Evolutionary conservation across 2,797 vertebrate species (phyloP), one percentile per base, ranked within the genome.

Genomic region (Gymnoscopelus microlampas): DNA sequence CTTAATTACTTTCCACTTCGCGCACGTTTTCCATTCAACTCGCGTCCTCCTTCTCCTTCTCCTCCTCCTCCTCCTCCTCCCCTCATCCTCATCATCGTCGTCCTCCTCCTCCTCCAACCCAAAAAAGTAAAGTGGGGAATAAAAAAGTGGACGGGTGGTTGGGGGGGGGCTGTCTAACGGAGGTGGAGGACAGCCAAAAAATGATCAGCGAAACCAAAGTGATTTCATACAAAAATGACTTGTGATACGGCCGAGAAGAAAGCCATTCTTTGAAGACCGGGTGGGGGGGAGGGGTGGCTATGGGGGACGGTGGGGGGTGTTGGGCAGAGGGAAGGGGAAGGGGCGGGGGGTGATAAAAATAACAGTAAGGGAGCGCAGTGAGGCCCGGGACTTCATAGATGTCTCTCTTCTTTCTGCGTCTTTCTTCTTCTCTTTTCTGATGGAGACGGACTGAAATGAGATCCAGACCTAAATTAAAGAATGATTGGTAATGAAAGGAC

Each of bases 401-500:
- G 68, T 70, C 67, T 80, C 78, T 81, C 77, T 82, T 80, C 80
- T 88, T 73, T 83, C 64, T 50, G 64, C 62, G 65, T 68, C 73
- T 79, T 71, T 84, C 89, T 66, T 82, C 84, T 71, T 50, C 71
- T 70, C 73, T 79, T 88, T 86, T 89, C 82, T 91, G 86, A 85
- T 70, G 78, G 77, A 74, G 68, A 51, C 54, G 44, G 59, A 53
- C 72, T 64, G 65, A 94, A 94, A 94, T 93, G 78, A 91, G 81
- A 93, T 91, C 92, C 93, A 94, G 93, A 94, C 88, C 85, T 72
- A 68, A 91, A 88, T 85, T 78, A 91, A 85, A 81, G 82, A 85
- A 71, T 83, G 88, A 90, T 85, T 90, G 87, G 87, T 89, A 92
- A 91, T 93, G 90, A 92, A 91, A 91, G 84, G 82, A 89, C 82